A percentile compares a stretch with the other conserved stretches of the same genome.
Conservation (phyloP, 1,140 invertebrate species). For the Megathymus violae region DNA sequence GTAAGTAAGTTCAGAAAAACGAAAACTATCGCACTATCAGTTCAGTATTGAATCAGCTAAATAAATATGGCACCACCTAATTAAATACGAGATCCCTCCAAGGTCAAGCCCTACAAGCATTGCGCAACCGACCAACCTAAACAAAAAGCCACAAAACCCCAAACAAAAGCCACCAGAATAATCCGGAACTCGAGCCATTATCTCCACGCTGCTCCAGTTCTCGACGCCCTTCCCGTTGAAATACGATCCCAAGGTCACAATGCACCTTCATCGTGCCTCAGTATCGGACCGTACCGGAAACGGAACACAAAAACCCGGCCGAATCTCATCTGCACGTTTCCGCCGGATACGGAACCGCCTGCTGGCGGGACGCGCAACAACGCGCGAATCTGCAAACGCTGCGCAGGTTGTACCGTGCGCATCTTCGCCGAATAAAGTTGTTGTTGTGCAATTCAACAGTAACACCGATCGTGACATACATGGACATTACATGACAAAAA, state of each 20-base stretch:
- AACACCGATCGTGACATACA: too few species aligned
- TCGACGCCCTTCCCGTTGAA: constrained; percentile 56
- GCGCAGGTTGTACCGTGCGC: constrained; percentile 58
- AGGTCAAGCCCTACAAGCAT: constrained; percentile 19
- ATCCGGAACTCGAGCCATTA: constrained; percentile 33
- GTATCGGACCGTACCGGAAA: constrained; percentile 58
- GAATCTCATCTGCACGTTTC: constrained; percentile 67
- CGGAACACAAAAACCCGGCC: constrained; percentile 58
- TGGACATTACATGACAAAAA: too few species aligned
- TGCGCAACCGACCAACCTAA: constrained; percentile 22
- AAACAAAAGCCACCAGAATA: constrained; percentile 24
- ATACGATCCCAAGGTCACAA: constrained; percentile 70
- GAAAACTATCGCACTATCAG: too few species aligned
- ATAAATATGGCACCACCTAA: too few species aligned
- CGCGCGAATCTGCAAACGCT: constrained; percentile 46
- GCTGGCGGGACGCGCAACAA: constrained; percentile 66
- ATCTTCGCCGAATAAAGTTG: too few species aligned
- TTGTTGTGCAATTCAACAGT: too few species aligned
- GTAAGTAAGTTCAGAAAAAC: too few species aligned
- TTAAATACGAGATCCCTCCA: constrained; percentile 17
- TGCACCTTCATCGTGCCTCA: constrained; percentile 65
- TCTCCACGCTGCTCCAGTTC: constrained; percentile 40
- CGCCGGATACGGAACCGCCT: constrained; percentile 73
- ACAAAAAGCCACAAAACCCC: constrained; percentile 1
- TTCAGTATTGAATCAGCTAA: too few species aligned